Evolutionary conservation across 2,797 vertebrate species (phyloP).

Genomic region (Garrulus glandarius): DNA sequence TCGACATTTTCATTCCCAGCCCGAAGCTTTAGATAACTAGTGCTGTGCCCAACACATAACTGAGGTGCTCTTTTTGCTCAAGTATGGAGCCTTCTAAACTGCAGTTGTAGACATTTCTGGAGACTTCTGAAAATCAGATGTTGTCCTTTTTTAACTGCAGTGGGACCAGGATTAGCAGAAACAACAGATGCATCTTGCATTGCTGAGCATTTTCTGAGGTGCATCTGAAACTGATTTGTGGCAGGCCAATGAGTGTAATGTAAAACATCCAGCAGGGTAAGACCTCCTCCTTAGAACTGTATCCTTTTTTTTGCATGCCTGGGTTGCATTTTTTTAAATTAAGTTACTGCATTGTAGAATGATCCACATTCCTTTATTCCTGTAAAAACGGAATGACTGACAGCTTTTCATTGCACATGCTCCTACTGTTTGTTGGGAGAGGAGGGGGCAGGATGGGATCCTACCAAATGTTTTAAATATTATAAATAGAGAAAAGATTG

Average conservation of each 20-base stretch:
- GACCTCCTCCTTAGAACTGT: neutral
- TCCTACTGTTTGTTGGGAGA: neutral
- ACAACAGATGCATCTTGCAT: neutral
- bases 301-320: conserved; percentile 14
- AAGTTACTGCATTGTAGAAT: conserved; percentile 30
- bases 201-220: neutral
- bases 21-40: neutral
- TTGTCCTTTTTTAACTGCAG: neutral
- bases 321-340: conserved; percentile 39
- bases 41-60: accelerated
- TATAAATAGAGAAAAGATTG: neutral
- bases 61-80: neutral
- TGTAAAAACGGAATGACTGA: conserved; percentile 5
- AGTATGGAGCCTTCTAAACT: neutral
- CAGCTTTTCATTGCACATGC: neutral
- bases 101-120: neutral
- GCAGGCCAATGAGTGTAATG: conserved; percentile 6
- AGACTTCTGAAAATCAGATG: neutral
- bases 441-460: neutral
- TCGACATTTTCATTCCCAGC: neutral
- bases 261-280: conserved; percentile 18
- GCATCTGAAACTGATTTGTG: conserved; percentile 42
- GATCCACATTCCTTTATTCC: conserved; percentile 3
- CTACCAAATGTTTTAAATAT: neutral
- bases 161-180: neutral